Percentiles rank a stretch among this genome's conserved stretches.
phyloP scores from a whole-genome alignment of 2,888 invertebrate genomes.

The Balanococcus diminutus region DNA sequence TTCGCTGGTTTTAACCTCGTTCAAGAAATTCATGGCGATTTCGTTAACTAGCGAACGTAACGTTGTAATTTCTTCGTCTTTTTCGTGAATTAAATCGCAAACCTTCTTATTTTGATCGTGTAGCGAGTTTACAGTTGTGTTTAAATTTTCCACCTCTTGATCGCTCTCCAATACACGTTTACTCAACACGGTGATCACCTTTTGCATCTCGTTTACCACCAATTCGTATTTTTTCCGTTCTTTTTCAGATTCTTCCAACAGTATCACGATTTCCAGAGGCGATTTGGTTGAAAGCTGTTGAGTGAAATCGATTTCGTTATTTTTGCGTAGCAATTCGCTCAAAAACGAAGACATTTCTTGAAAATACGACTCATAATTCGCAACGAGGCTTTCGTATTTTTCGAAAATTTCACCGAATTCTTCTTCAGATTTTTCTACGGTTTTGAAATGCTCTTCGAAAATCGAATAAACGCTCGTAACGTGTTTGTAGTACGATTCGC shows the following conservation, averaged over 20 bases:
- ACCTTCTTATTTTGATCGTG: background rate
- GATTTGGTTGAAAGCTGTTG: background rate
- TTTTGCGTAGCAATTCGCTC: background rate
- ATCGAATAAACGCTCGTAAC: background rate
- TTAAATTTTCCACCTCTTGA: conserved; percentile 34
- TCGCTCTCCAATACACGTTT: conserved; percentile 40
- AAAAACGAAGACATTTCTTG: background rate
- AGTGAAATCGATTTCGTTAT: background rate
- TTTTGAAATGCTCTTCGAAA: background rate
- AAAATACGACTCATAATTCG: conserved; percentile 27
- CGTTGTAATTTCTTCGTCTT: conserved; percentile 31
- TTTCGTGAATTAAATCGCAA: background rate
- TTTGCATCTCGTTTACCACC: background rate
- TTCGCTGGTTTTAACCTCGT: conserved; percentile 30
- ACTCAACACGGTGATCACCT: conserved; percentile 26
- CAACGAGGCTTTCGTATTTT: background rate
- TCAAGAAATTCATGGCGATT: background rate
- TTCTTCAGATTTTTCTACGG: background rate
- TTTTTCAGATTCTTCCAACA: background rate
- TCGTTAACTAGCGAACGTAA: background rate
- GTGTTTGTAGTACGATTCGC: conserved; percentile 33
- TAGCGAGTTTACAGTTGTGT: background rate
- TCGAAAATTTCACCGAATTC: conserved; percentile 1
- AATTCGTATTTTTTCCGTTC: conserved; percentile 41
- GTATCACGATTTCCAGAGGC: background rate